phyloP scores from a whole-genome alignment of 2,888 invertebrate genomes.

The Ernsta delagoae region DNA sequence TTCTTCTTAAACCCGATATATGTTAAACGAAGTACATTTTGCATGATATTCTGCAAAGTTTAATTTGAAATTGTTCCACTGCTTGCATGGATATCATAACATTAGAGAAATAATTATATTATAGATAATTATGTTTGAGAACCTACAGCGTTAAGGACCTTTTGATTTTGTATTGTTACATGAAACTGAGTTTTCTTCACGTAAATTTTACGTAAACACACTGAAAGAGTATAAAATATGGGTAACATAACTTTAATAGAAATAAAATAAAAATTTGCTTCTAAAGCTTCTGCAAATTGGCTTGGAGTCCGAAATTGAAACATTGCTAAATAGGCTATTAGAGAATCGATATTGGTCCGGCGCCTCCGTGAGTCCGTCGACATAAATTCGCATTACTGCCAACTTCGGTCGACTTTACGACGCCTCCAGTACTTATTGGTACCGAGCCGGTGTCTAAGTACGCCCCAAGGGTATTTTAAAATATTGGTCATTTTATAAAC shows the following conservation, averaged over 20 bases:
- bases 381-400: constrained; percentile 84
- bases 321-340: constrained; percentile 62
- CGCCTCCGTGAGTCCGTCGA: constrained; percentile 69
- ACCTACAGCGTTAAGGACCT: too few species aligned
- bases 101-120: too few species aligned
- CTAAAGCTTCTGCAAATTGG: constrained; percentile 25
- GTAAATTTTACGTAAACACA: background rate
- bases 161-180: background rate
- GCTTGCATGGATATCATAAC: background rate
- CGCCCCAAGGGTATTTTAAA: constrained; percentile 31
- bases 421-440: constrained; percentile 74
- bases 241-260: background rate
- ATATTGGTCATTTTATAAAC: constrained; percentile 29
- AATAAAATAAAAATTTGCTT: constrained; percentile 10
- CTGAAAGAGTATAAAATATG: background rate
- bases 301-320: constrained; percentile 64
- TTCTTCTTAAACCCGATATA: constrained; percentile 69
- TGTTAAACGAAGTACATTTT: constrained; percentile 55
- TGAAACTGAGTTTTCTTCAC: background rate
- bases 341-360: constrained; percentile 69
- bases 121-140: too few species aligned
- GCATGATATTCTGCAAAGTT: constrained; percentile 30
- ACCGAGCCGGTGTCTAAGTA: constrained; percentile 33
- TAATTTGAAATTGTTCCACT: background rate
- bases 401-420: constrained; percentile 82